Conservation (phyloP, 1,140 invertebrate genomes). For the Mya arenaria region DNA sequence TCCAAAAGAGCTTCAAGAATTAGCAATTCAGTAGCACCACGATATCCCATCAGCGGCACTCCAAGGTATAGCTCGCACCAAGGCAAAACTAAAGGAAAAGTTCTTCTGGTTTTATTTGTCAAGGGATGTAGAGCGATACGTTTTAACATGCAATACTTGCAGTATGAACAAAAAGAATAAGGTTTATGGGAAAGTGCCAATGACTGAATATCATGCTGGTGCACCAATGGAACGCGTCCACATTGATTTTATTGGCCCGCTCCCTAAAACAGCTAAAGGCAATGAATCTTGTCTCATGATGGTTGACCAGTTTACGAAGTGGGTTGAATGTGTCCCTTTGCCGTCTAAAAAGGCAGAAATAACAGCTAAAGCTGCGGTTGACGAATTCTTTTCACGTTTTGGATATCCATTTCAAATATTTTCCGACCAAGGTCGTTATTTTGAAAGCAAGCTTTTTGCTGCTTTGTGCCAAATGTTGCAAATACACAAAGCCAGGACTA, state of each 20-base stretch:
- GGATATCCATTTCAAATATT: slow-evolving; percentile 38
- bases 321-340: neutral
- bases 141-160: neutral
- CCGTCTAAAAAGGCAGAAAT: neutral
- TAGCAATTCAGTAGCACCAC: neutral
- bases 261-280: neutral
- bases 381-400: slow-evolving; percentile 17
- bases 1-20: neutral
- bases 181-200: neutral
- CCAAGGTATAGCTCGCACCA: slow-evolving; percentile 6
- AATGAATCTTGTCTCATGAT: slow-evolving; percentile 18
- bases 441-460: slow-evolving; percentile 23
- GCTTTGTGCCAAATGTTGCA: slow-evolving; percentile 11
- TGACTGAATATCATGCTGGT: slow-evolving; percentile 22
- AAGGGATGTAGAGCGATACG: neutral
- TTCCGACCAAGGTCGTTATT: slow-evolving; percentile 39
- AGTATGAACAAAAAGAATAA: neutral
- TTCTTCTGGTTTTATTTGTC: neutral
- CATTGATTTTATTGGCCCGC: neutral
- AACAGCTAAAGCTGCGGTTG: neutral
- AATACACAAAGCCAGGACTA: neutral
- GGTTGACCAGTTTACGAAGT: slow-evolving; percentile 32
- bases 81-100: slow-evolving; percentile 8
- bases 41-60: slow-evolving; percentile 3
- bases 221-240: slow-evolving; percentile 14